Base-by-base conservation (phyloP, 2,797 vertebrate species). In the Hypotaenidia philippensis region DNA sequence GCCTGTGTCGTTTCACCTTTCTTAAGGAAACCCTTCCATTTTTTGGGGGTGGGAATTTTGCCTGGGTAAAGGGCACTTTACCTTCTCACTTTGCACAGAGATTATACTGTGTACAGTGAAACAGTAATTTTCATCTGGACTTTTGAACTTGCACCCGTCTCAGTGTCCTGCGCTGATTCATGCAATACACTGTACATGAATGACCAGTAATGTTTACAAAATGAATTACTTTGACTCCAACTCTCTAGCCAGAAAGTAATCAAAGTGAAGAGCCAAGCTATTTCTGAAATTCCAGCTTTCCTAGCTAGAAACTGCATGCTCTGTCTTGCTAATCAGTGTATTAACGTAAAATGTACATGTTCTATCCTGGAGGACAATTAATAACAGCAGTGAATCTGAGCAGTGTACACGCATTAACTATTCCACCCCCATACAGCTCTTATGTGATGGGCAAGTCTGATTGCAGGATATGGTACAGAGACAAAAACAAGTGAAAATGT, bases 181-280 rank as follows among this genome's bases (percentile, higher is more conserved):
- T 64, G 94, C 93, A 78, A 93, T 45, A 59, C 22, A 83, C 91
- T 94, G 83, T 60, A 91, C 93, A 87, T 91, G 95, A 96, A 95
- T 95, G 90, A 92, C 93, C 91, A 94, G 69, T 40, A 75, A 90
- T 95, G 96, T 96, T 97, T 96, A 97, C 83, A 95, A 57, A 90
- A 89, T 85, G 85, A 91, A 94, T 91, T 93, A 96, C 85, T 80
- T 89, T 92, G 95, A 93, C 94, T 96, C 96, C 95, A 94, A 10
- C 85, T 75, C 81, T 92, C 71, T 32, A 95, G 85, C 71, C 89
- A 91, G 81, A 96, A 96, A 96, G 95, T 97, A 96, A 97, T 96
- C 94, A 96, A 97, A 97, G 71, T 64, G 85, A 96, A 96, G 94
- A 93, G 90, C 93, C 91, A 94, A 94, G 71, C 83, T 96, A 74